Evolutionary conservation across 2,888 invertebrate genomes (phyloP), one percentile per base, ranked within the genome.

Genomic region (Dinocampus coccinellae): DNA sequence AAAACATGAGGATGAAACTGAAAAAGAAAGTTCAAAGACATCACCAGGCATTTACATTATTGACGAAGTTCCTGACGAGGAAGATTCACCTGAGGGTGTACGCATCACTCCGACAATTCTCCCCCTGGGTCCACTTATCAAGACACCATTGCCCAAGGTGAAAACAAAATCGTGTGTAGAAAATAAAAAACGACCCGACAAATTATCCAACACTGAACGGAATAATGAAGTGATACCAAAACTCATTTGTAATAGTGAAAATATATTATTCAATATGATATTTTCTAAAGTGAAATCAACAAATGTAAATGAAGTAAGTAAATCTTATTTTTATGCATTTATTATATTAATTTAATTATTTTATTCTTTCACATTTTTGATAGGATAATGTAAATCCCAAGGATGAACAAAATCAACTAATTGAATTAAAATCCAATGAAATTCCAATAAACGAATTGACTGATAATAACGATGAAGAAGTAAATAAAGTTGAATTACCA

Each of bases 111-210:
- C 85, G 4, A 65, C 72, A 9, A 73, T 87, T 26, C 76, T 87
- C 70, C 84, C 86, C 2, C 70, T 86, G 3, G 87, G 87, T 1
- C 83, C 83, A 10, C 73, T 77, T 13, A 86, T 87, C n/a, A 81
- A 73, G 52, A 87, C 87, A 2, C 83, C 85, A 1, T 75, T 74
- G 2, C 70, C 74, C 0, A 75, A 73, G 4, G 77, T 69, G 39
- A 81, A 74, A 67, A n/a, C 34, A 0, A 63, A 76, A 16, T 70
- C 72, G 0, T 84, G 84, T 60, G 2, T 33, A 0, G 81, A 82
- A 9, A 78, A 78, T 4, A 80, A 75, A 11, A 77, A 77, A 3
- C 73, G 76, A 3, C 78, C 75, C n/a, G 82, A 81, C 57, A 53
- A 73, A 33, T 66, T 81, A 11, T 72, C 69, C 1, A 74, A 73